Conservation (phyloP, 2,888 invertebrate species). For the Hirtodrosophila cameraria region DNA sequence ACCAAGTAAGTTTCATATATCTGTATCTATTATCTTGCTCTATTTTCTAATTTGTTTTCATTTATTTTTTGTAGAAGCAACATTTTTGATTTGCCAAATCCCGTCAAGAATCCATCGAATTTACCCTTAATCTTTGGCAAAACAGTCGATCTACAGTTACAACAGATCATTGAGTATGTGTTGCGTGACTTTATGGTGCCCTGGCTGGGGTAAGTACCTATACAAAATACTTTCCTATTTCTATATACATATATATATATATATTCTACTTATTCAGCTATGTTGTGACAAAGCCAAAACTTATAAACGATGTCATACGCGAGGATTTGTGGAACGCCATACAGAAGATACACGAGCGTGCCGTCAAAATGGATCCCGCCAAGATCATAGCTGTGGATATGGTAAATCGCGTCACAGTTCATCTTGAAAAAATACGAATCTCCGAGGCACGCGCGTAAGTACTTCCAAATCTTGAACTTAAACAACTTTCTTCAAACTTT, state of each 20-base stretch:
- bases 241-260: neutral
- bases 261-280: constrained; percentile 82
- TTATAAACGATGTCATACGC: constrained; percentile 88
- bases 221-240: neutral
- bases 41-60: neutral
- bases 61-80: constrained; percentile 68
- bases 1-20: constrained; percentile 79
- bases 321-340: constrained; percentile 93
- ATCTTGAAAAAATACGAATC: constrained; percentile 93
- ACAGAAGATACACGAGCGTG: constrained; percentile 89
- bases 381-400: constrained; percentile 93
- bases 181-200: constrained; percentile 91
- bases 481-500: neutral
- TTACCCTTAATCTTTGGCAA: constrained; percentile 92
- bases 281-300: constrained; percentile 88
- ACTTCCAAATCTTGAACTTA: neutral
- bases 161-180: constrained; percentile 92
- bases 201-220: constrained; percentile 87
- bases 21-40: neutral
- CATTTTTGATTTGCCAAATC: constrained; percentile 84
- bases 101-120: constrained; percentile 85
- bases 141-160: constrained; percentile 92
- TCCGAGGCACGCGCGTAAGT: constrained; percentile 91
- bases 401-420: constrained; percentile 91
- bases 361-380: constrained; percentile 91